Base-by-base conservation (phyloP, 37 sponge, comb jelly and placozoan species). In the Geodia barretti region DNA sequence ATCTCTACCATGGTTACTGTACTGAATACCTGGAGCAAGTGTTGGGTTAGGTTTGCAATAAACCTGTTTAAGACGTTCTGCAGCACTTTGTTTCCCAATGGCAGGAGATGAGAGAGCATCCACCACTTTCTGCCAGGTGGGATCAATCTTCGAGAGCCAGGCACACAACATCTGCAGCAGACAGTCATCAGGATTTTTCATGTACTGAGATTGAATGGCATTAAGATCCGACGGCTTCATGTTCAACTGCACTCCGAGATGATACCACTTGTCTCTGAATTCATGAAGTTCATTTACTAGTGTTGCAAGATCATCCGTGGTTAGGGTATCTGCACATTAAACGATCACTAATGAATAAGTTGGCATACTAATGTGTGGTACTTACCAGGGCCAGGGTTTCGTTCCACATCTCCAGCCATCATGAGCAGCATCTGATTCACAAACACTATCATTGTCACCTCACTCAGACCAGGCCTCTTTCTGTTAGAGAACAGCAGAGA, bases 181-280 rank as follows among this genome's bases (percentile, higher is more conserved):
- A 39, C 72, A 72, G 40, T 72, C 40, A 17, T 7, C 54, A 47
- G 11, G 14, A 14, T 47, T 47, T 47, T 47, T 7, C 11, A 47
- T 7, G 14, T 14, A 47, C 7, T 47, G 11, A 19, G 19, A 21
- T 23, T 38, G 25, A 23, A 72, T 72, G 24, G n/a, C 42, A 37
- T 72, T 36, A 1, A 72, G 72, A 24, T 40, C 39, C 9, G n/a
- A 1, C 2, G 21, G 11, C 20, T 40, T 25, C 11, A 72, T 23
- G 25, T 72, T 40, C 42, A 72, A 41, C 35, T 37, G 14, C 31
- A 72, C 23, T 31, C 72, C 72, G 39, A 72, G 19, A 24, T 72
- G 17, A n/a, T 72, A 41, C 72, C 72, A 72, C 72, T 72, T 72
- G 4, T 31, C n/a, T n/a, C 42, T 7, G 8, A 36, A 40, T 41